Evolutionary conservation across 1,140 invertebrate species (phyloP).

Genomic region (Lucilia cuprina): DNA sequence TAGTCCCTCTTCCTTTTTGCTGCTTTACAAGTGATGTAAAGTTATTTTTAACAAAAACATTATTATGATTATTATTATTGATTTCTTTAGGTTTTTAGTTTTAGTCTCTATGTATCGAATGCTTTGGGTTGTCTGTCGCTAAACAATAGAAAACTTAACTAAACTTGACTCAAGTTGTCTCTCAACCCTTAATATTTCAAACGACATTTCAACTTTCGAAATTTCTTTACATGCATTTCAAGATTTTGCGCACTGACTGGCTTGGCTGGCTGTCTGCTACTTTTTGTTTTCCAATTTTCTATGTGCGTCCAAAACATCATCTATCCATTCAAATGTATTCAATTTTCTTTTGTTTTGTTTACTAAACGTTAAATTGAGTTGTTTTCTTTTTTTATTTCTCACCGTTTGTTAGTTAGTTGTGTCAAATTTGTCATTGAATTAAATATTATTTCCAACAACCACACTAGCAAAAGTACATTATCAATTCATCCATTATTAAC

Average conservation of each 20-base stretch:
- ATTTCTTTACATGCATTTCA: constrained; percentile 21
- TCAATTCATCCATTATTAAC: background rate
- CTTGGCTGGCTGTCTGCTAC: background rate
- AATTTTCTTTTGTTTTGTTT: background rate
- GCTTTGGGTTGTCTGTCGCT: background rate
- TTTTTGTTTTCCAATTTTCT: background rate
- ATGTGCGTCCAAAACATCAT: background rate
- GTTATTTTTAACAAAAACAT: constrained; percentile 30
- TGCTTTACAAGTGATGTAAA: constrained; percentile 21
- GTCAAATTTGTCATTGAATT: constrained; percentile 32
- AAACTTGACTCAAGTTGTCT: background rate
- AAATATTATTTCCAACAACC: background rate
- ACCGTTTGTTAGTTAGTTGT: background rate
- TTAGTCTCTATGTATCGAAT: constrained; percentile 7
- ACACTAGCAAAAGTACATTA: background rate
- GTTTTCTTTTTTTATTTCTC: background rate
- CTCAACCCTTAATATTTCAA: constrained; percentile 25
- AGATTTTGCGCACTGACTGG: background rate
- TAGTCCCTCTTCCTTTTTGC: background rate
- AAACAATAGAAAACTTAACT: constrained; percentile 11
- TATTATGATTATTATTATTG: constrained; percentile 33
- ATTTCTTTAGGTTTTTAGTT: constrained; percentile 12
- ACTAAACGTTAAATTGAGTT: background rate
- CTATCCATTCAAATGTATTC: background rate
- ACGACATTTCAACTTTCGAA: constrained; percentile 9